phyloP scores from a whole-genome alignment of 2,797 vertebrate species.

The Mus spretus region DNA sequence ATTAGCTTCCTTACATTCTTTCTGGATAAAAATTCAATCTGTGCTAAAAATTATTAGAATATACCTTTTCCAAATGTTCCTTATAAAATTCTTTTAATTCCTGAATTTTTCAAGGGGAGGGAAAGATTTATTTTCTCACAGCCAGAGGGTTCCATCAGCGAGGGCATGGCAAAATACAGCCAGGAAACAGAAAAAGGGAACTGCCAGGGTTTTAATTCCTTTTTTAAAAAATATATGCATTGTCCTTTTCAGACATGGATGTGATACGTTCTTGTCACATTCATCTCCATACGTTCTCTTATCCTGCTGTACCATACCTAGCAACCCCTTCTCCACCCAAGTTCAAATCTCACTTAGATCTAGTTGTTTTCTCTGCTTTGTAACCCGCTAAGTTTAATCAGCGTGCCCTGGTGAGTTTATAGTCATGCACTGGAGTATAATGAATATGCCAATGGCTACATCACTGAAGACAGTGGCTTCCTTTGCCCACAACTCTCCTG shows the following conservation, averaged over 20 bases:
- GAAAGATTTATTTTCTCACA: not conserved
- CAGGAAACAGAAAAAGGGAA: not conserved
- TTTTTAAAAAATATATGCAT: not conserved
- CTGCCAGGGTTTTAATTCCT: not conserved
- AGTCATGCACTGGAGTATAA: not conserved
- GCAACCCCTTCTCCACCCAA: not conserved
- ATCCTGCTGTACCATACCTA: too few species aligned
- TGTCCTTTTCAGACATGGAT: not conserved
- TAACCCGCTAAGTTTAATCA: too few species aligned
- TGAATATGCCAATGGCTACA: not conserved
- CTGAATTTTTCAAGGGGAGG: not conserved
- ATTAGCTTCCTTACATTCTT: slow-evolving; percentile 37
- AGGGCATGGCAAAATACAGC: not conserved
- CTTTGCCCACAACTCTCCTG: not conserved
- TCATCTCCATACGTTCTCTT: not conserved
- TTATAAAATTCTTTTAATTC: slow-evolving; percentile 18
- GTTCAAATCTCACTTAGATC: not conserved
- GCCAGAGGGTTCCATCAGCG: not conserved
- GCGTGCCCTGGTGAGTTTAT: not conserved
- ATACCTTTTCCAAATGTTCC: slow-evolving; percentile 34
- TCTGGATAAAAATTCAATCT: not conserved
- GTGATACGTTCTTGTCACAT: too few species aligned
- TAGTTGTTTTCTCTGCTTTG: not conserved
- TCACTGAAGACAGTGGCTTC: not conserved
- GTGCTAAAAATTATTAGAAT: not conserved